Base-by-base conservation (phyloP, 2,113 vertebrate genomes). In the Gavialis gangeticus region DNA sequence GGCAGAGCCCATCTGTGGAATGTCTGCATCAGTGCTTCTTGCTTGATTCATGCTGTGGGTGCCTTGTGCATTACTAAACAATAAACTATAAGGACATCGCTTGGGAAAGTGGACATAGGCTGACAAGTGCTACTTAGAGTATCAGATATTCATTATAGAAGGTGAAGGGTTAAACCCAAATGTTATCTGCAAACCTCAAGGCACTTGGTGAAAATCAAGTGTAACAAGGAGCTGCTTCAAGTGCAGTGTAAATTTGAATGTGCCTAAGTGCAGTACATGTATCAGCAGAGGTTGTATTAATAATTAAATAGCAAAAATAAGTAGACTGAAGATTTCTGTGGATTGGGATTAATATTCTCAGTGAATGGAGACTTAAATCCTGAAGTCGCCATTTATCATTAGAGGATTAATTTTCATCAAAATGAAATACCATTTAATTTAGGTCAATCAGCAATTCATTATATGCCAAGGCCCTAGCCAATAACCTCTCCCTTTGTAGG, bases 341-440 rank as follows among this genome's bases (percentile, higher is more conserved):
- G 73, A 58, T 57, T 57, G 25, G 86, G 18, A 84, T 71, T 64
- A 96, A 71, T 18, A 78, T 80, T 81, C 27, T 56, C 10, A 19
- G 14, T 76, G 16, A 75, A 86, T 66, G 5, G 86, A 77, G 15
- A 63, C 22, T 56, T 92, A 46, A 84, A 80, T 77, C 28, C 54
- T 69, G n/a, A 71, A 37, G 21, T 77, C 15, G 54, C 10, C 63
- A 60, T 17, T 1, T 21, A 79, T 6, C 67, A 79, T 67, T 67
- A 63, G 75, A 82, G 24, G 66, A 66, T 66, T 78, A 22, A 16
- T 0, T 0, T 14, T 37, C 64, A 46, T 82, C 10, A 80, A 54
- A 86, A 88, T 63, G 4, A 84, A 85, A 73, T 28, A 77, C 3
- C 3, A 62, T 85, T 92, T 80, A 8, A 37, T 34, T 64, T 82